Evolutionary conservation across 2,113 vertebrate genomes (phyloP), one percentile per base, ranked within the genome.

Genomic region (Aldabrachelys gigantea): DNA sequence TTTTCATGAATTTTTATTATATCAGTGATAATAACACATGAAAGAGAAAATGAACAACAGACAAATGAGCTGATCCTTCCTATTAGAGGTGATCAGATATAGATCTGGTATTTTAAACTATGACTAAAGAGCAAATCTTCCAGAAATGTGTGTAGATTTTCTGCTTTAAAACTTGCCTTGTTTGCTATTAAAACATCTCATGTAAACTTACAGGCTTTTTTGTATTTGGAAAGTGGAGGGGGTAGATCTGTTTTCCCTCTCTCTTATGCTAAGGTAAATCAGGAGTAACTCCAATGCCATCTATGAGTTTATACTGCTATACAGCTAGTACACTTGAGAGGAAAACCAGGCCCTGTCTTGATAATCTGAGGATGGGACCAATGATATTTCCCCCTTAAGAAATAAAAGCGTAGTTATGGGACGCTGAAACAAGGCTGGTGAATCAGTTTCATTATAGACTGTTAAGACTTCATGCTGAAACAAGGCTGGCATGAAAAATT

Each of bases 21-120:
- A 54, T 25, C 7, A 4, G 47, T 27, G 13, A 5, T 12, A 6
- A 50, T 5, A 79, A 53, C 6, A 38, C 1, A 13, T 10, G 57
- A 41, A 80, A 2, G 22, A 76, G 41, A 47, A 78, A 29, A 47
- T 47, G 25, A 44, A 47, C 75, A 27, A 16, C 13, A 78, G 41
- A 78, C 11, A 78, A 16, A 78, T 47, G 75, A 78, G 25, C 22
- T 2, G 84, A 35, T 13, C 69, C 25, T 1, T 56, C 25, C 65
- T 6, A 3, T 35, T 0, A 8, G 5, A 22, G 19, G 1, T 27
- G 50, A 2, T 22, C 49, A 13, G 69, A 78, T 47, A 47, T 41
- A 78, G 41, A 78, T 29, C 41, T 16, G 85, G 69, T 31, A 1
- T 11, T 5, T 29, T 1, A 24, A 52, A 41, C 57, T 35, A 7